Evolutionary conservation across 2,888 invertebrate genomes (phyloP), one percentile per base, ranked within the genome.

Genomic region (Diloba caeruleocephala): DNA sequence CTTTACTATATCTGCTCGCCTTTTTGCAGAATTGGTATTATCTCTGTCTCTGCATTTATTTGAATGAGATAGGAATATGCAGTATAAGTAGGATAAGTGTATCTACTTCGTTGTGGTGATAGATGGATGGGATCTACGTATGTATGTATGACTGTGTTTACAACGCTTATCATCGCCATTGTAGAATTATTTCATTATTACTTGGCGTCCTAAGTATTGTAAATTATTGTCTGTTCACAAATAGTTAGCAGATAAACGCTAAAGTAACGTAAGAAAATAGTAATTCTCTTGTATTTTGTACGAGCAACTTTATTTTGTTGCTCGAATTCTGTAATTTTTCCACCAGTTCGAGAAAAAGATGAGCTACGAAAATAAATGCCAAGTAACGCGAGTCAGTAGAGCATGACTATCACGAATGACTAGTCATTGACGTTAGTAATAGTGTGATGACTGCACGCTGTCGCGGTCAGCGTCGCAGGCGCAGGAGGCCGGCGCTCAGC

Each of bases 11-110:
- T 67, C 64, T 58, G 66, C 66, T 75, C 75, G 74, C 79, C 82
- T 83, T 80, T 82, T 70, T 81, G 74, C 85, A 87, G 82, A 83
- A 84, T 85, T 77, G 74, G 78, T 82, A 79, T 79, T 78, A 78
- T 81, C 75, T 72, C 70, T 74, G 81, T 90, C 92, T 91, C 88
- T 82, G 92, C 92, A 93, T 93, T 93, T 93, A 92, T 87, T 84
- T 79, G 83, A 89, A 85, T 84, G 89, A 88, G 90, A 88, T 81
- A 79, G 74, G 77, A 75, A 81, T 79, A 81, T 68, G 64, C 78
- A 79, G 80, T 86, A 79, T 79, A 76, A 62, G 54, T 63, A 57
- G 62, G 61, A 71, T 73, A 74, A 73, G 69, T 68, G 70, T 67
- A 66, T 70, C 63, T 67, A 72, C 55, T 65, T 76, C 61, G 55